Percentiles rank a stretch among this genome's conserved stretches.
phyloP scores from a whole-genome alignment of 2,888 invertebrate genomes.

The Stenchaetothrips biformis region DNA sequence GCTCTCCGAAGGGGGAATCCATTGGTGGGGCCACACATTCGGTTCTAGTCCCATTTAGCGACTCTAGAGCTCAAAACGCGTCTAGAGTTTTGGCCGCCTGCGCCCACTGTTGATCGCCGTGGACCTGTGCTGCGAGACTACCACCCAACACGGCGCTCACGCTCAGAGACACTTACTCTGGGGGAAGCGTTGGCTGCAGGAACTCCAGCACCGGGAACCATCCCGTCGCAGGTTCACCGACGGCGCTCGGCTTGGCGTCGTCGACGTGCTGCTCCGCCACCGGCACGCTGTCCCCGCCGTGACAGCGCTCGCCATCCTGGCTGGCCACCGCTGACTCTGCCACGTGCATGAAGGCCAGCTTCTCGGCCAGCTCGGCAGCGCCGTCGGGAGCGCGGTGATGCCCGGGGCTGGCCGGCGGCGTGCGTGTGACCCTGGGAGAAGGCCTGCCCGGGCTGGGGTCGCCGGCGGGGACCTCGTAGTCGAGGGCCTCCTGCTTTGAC shows the following conservation, averaged over 20 bases:
- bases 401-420: neutral
- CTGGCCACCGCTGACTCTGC: slow-evolving; percentile 4
- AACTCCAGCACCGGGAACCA: slow-evolving; percentile 17
- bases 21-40: too few relatives aligned
- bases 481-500: neutral
- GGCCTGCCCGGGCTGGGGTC: neutral
- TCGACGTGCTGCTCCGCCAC: neutral
- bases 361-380: slow-evolving; percentile 10
- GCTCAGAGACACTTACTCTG: neutral
- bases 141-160: too few relatives aligned
- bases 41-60: too few relatives aligned
- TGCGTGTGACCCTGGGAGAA: too few relatives aligned
- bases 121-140: neutral
- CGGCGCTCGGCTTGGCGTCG: slow-evolving; percentile 33
- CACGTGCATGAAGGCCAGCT: neutral
- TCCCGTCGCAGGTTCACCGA: neutral
- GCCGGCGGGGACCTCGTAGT: neutral
- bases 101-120: too few relatives aligned
- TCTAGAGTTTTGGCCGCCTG: too few relatives aligned
- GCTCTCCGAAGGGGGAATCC: too few relatives aligned
- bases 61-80: too few relatives aligned
- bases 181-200: neutral
- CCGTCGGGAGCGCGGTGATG: neutral
- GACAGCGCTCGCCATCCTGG: slow-evolving; percentile 2
- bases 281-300: neutral